Evolutionary conservation across 2,797 vertebrate species (phyloP).

Genomic region (Spea hammondii): DNA sequence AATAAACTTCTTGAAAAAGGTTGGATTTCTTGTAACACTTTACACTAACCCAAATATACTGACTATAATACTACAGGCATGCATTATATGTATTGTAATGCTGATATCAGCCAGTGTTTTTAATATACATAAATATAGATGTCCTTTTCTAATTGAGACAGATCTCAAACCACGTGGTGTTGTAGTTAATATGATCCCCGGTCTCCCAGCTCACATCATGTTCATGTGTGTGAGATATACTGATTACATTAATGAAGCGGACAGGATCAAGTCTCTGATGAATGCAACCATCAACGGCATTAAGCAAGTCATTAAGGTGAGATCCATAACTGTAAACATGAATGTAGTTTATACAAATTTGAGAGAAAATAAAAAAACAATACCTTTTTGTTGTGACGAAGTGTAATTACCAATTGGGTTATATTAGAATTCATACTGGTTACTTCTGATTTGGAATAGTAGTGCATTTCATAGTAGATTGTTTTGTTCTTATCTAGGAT

Average conservation of each 20-base stretch:
- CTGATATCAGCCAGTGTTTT: background rate
- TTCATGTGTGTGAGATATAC: conserved; percentile 94
- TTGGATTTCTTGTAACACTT: background rate
- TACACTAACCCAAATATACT: too few species aligned
- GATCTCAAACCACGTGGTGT: conserved; percentile 92
- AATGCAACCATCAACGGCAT: conserved; percentile 74
- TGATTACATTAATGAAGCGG: conserved; percentile 85
- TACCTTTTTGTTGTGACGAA: too few species aligned
- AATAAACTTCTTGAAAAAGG: too few species aligned
- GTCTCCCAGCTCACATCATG: conserved; percentile 85
- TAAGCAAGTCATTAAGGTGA: conserved; percentile 85
- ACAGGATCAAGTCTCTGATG: conserved; percentile 90
- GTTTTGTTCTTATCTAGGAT: conserved; percentile 67
- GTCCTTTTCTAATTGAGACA: conserved; percentile 56
- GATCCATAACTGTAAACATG: background rate
- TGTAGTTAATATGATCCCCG: conserved; percentile 91
- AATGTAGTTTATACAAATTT: too few species aligned
- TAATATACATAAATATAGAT: background rate
- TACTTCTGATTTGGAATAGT: background rate
- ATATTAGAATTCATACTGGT: background rate
- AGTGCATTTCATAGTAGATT: background rate
- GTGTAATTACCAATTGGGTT: too few species aligned
- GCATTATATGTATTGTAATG: background rate
- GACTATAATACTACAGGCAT: too few species aligned
- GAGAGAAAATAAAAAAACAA: too few species aligned